phyloP scores from a whole-genome alignment of 2,888 invertebrate genomes.

The Encarsia formosa region DNA sequence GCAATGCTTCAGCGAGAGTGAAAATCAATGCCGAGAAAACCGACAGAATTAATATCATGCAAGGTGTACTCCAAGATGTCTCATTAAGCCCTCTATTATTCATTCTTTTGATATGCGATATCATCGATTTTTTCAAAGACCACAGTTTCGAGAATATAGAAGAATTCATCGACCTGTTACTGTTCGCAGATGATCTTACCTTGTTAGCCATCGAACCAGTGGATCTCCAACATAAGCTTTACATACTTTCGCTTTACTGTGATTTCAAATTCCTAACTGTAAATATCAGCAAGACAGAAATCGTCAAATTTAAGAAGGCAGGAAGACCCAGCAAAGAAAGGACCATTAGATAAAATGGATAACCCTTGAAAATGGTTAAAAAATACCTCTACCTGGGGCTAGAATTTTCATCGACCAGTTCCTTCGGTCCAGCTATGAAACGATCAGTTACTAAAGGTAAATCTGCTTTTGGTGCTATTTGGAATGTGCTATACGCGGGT shows the following conservation, averaged over 20 bases:
- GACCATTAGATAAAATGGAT: neutral
- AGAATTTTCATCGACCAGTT: neutral
- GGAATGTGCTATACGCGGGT: neutral
- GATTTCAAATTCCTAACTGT: neutral
- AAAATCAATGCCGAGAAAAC: too few relatives aligned
- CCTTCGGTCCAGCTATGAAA: neutral
- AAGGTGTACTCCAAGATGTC: neutral
- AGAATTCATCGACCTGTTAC: neutral
- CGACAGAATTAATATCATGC: neutral
- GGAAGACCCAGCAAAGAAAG: neutral
- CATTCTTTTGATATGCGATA: constrained; percentile 1
- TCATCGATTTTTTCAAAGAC: neutral
- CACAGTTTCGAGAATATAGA: neutral
- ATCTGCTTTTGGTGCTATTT: neutral
- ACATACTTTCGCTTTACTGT: neutral
- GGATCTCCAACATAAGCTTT: constrained; percentile 6
- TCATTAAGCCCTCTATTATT: constrained; percentile 7
- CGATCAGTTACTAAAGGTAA: neutral
- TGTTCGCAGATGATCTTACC: constrained; percentile 9
- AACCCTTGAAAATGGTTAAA: neutral
- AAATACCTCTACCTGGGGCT: neutral
- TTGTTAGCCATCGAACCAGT: neutral
- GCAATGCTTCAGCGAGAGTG: too few relatives aligned
- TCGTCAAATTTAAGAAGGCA: neutral
- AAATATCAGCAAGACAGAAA: neutral